Evolutionary conservation across 2,797 vertebrate species (phyloP), one percentile per base, ranked within the genome.

Genomic region (Myiotriccus ornatus): DNA sequence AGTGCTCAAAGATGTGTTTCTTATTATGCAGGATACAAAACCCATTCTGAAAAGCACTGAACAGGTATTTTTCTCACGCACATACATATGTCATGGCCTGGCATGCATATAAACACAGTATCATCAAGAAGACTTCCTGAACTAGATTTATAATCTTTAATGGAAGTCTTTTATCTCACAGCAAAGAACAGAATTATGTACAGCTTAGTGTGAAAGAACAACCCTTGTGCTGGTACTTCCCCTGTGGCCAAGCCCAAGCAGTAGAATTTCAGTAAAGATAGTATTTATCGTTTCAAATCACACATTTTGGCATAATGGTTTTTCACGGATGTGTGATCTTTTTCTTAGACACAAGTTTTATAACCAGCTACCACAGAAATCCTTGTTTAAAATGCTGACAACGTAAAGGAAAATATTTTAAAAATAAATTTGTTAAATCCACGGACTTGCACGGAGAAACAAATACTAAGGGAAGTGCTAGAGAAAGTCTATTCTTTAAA

Each of bases 21-120:
- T 53, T 80, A 39, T 37, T 5, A 7, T 3, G 39, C 44, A 49
- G 53, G 94, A 64, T 16, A 78, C 4, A 69, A 56, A 59, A 30
- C 23, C 22, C 21, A 6, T 27, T 73, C n/a, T 59, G 34, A 50
- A 90, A 84, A 84, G 22, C n/a, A 50, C 12, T 23, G 15, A 62
- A 13, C 14, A 55, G 25, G 18, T 62, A 16, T 57, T 90, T 76
- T 46, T 47, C 32, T 80, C 43, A 24, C 32, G 24, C n/a, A 55
- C 7, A 2, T 17, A 21, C n/a, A 57, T 56, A 57, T 0, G 1
- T 14, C 1, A 0, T 46, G 41, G 41, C 17, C 24, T 86, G 35
- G 11, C 9, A 49, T 12, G 10, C 43, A 12, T 50, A 57, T 37
- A 81, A 81, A 73, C 23, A 55, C 2, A 35, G 9, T 4, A 30